These are phyloP conservation scores for Penaeus monodon DNA, from an alignment of 2,888 invertebrate genomes.

Conservation along the genomic window DNA sequence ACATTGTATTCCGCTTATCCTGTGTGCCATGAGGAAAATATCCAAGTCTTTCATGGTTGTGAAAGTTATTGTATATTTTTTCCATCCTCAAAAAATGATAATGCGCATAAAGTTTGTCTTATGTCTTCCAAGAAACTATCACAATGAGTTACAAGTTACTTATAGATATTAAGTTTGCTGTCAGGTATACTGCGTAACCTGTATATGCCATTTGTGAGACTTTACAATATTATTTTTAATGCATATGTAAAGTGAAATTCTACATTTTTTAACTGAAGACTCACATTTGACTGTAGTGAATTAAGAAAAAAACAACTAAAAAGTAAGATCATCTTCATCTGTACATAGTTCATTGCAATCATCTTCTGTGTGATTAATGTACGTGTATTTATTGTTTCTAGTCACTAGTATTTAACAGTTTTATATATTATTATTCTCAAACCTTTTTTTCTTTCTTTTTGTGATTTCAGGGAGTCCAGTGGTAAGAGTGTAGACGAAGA, in stretches of 20 bases:
- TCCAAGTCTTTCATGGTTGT: not conserved
- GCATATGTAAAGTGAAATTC: not conserved
- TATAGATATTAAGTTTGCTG: not conserved
- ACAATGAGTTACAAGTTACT: constrained; percentile 9
- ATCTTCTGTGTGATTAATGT: constrained; percentile 47
- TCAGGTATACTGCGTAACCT: not conserved
- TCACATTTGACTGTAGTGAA: not conserved
- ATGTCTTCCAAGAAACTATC: constrained; percentile 35
- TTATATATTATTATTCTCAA: constrained; percentile 7
- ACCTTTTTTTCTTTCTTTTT: constrained; percentile 4
- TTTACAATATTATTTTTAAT: not conserved
- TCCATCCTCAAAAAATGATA: not conserved
- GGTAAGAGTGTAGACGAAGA: constrained; percentile 16
- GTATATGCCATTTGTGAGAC: too few relatives aligned
- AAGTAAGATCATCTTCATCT: constrained; percentile 33
- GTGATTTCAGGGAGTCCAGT: constrained; percentile 23
- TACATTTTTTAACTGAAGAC: not conserved
- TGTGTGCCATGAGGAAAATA: too few relatives aligned
- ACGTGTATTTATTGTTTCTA: constrained; percentile 48
- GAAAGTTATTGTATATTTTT: not conserved
- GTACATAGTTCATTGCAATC: constrained; percentile 42
- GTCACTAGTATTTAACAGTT: constrained; percentile 37
- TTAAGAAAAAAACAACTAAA: not conserved
- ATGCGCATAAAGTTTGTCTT: constrained; percentile 10
- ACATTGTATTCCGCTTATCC: too few relatives aligned